Evolutionary conservation across 2,797 vertebrate genomes (phyloP).

Genomic region (Coreius guichenoti): DNA sequence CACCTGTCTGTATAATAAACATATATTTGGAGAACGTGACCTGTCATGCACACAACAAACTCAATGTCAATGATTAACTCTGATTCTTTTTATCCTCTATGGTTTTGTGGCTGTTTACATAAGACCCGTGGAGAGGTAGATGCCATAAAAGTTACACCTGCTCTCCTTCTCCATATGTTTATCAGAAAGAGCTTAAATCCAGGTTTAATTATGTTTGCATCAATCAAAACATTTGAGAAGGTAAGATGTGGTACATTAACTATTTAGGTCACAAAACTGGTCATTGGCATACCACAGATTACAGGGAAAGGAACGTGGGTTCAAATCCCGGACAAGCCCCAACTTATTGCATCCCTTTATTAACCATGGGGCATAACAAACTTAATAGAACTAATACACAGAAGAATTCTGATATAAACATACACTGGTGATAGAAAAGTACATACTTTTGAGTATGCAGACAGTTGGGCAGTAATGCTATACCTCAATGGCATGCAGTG

Average conservation of each 20-base stretch:
- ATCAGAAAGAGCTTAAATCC: conserved; percentile 22
- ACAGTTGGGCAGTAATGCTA: background rate
- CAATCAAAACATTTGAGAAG: conserved; percentile 27
- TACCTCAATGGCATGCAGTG: no score
- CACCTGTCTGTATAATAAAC: conserved; percentile 58
- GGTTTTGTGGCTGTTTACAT: conserved; percentile 41
- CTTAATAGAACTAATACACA: background rate
- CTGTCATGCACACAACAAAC: conserved; percentile 27
- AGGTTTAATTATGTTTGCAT: conserved; percentile 28
- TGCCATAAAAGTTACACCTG: conserved; percentile 39
- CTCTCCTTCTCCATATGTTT: conserved; percentile 17
- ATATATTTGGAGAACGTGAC: conserved; percentile 40
- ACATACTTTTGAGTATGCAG: background rate
- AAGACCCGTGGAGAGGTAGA: background rate
- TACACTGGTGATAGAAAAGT: background rate
- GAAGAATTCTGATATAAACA: background rate
- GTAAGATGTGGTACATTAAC: conserved; percentile 3
- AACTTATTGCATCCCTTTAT: background rate
- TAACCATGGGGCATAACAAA: background rate
- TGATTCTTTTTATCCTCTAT: conserved; percentile 8
- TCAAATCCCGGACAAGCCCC: background rate
- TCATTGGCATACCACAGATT: background rate
- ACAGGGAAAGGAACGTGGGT: background rate
- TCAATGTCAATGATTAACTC: conserved; percentile 46
- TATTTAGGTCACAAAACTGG: conserved; percentile 23